phyloP scores from a whole-genome alignment of 30 jellyfish, hydroid and myxozoan species.

The Hydra vulgaris region DNA sequence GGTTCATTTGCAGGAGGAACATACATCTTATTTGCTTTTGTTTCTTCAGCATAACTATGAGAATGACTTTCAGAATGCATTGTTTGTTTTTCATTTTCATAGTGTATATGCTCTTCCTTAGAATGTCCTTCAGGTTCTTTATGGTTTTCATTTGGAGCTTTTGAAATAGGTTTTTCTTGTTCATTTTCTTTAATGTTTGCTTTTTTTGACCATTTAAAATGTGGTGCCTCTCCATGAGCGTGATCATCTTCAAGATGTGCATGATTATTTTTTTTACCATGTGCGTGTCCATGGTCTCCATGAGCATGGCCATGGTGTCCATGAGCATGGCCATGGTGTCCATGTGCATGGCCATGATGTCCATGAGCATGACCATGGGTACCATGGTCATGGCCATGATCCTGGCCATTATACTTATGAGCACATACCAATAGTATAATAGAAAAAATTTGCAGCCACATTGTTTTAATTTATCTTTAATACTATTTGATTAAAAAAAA shows the following conservation, averaged over 20 bases:
- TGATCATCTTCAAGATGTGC: not conserved
- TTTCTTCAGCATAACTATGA: no score
- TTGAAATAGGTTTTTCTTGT: no score
- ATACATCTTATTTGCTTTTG: not conserved
- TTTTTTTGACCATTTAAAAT: no score
- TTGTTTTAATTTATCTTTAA: no score
- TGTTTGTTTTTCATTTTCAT: conserved; percentile 10
- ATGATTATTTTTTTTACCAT: conserved; percentile 4
- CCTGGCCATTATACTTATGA: conserved; percentile 33
- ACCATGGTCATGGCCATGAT: conserved; percentile 33
- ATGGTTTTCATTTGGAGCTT: no score
- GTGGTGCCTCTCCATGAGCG: no score
- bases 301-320: conserved; percentile 28
- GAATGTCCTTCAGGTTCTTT: no score
- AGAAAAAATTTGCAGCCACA: no score
- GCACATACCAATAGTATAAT: no score
- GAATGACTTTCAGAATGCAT: conserved; percentile 33
- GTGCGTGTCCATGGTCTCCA: conserved; percentile 19
- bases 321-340: conserved; percentile 1
- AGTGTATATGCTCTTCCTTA: not conserved
- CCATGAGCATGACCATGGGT: conserved; percentile 43
- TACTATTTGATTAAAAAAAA: no score
- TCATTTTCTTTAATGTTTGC: no score
- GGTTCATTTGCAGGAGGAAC: conserved; percentile 25
- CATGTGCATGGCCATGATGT: conserved; percentile 22